phyloP scores from a whole-genome alignment of 1,140 invertebrate species.

The Venturia canescens region DNA sequence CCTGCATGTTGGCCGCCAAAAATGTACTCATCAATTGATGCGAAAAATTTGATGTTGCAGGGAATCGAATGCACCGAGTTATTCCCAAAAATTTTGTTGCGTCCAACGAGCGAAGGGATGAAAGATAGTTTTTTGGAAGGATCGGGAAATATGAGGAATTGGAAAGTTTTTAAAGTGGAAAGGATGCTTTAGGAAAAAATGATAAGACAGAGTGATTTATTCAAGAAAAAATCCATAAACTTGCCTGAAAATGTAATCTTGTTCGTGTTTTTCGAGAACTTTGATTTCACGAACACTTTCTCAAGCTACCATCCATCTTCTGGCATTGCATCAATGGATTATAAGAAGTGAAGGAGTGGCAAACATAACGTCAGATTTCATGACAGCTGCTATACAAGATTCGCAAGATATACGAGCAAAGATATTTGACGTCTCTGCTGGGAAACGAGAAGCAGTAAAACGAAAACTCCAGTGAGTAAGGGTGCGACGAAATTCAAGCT shows the following conservation, averaged over 20 bases:
- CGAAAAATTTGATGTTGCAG: no score
- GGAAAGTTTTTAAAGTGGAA: no score
- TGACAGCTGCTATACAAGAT: conserved; percentile 8
- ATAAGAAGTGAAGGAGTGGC: not conserved
- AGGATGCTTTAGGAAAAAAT: not conserved
- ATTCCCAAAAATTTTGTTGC: no score
- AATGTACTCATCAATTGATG: no score
- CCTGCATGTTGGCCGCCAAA: no score
- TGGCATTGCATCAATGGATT: not conserved
- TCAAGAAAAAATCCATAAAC: not conserved
- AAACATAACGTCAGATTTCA: conserved; percentile 5
- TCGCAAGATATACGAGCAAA: not conserved
- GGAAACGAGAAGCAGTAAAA: conserved; percentile 12
- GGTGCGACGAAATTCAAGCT: not conserved
- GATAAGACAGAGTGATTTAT: not conserved
- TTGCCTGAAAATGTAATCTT: not conserved
- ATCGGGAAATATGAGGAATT: no score
- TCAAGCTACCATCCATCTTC: not conserved
- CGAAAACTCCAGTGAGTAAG: not conserved
- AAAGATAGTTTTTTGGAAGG: no score
- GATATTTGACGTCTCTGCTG: conserved; percentile 6
- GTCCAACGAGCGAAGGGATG: no score
- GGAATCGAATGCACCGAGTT: no score
- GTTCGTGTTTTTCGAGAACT: not conserved
- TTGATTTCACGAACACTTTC: not conserved